Percentiles rank a stretch among this genome's conserved stretches.
Conservation (phyloP, 2,797 vertebrate species). For the Molothrus ater region DNA sequence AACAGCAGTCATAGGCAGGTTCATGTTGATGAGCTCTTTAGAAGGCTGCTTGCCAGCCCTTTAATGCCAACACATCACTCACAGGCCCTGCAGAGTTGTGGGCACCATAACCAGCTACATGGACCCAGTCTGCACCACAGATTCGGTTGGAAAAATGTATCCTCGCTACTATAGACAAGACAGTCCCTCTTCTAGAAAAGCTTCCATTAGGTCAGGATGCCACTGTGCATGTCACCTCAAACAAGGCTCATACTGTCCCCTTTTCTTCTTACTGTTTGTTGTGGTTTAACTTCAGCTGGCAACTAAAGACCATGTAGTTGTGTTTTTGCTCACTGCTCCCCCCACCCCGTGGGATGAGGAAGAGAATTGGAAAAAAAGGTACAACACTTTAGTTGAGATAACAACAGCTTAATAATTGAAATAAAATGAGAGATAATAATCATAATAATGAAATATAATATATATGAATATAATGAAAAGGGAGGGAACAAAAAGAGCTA, state of each 20-base stretch:
- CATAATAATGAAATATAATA: too few species aligned
- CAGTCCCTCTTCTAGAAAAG: not conserved
- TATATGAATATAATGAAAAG: too few species aligned
- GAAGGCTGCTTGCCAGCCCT: not conserved
- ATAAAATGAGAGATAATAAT: not conserved
- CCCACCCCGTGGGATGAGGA: not conserved
- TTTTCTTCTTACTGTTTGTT: not conserved
- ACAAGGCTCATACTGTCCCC: not conserved
- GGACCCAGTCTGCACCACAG: not conserved
- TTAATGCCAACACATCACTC: not conserved
- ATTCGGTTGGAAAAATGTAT: accelerated
- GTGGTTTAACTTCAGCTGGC: not conserved
- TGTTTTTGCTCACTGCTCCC: not conserved
- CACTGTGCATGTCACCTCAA: not conserved
- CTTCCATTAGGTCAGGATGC: not conserved
- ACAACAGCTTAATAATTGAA: not conserved
- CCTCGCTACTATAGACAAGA: not conserved
- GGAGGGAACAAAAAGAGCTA: not conserved
- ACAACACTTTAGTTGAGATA: not conserved
- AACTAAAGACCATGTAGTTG: not conserved
- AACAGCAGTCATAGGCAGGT: not conserved
- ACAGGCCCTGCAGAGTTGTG: not conserved
- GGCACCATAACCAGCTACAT: not conserved
- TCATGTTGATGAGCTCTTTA: not conserved
- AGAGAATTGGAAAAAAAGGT: not conserved